phyloP scores from a whole-genome alignment of 2,888 invertebrate species.

The Pollenia angustigena region DNA sequence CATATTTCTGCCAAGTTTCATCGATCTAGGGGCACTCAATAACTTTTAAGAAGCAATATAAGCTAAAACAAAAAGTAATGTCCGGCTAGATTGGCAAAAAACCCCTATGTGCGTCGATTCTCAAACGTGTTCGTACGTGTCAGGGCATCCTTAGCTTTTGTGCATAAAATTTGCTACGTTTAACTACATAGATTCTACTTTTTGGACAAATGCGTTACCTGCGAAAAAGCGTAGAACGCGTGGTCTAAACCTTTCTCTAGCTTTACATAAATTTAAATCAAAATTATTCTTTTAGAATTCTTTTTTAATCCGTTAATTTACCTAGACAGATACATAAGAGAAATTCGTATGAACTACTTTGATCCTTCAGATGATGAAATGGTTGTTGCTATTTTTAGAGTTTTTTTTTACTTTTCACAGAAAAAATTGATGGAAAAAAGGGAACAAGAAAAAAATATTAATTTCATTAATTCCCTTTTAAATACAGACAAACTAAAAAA shows the following conservation, averaged over 20 bases:
- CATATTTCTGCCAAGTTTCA: no score
- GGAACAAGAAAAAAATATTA: slow-evolving; percentile 36
- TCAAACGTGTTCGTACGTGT: no score
- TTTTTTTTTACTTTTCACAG: not conserved
- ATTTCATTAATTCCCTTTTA: slow-evolving; percentile 59
- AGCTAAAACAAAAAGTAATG: no score
- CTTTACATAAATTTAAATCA: not conserved
- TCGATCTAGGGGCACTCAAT: no score
- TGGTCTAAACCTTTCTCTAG: not conserved
- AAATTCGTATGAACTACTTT: slow-evolving; percentile 52
- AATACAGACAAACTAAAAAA: slow-evolving; percentile 17
- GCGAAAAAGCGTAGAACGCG: no score
- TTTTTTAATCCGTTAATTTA: slow-evolving; percentile 7
- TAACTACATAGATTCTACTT: no score
- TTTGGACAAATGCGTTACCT: no score
- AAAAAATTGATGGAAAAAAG: slow-evolving; percentile 5
- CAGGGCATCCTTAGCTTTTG: no score
- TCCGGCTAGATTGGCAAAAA: no score
- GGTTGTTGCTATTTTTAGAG: slow-evolving; percentile 23
- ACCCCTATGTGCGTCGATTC: no score
- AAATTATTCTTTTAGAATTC: not conserved
- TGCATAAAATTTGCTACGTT: no score
- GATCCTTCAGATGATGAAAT: slow-evolving; percentile 19
- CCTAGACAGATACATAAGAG: not conserved
- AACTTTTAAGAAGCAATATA: no score